Percentiles rank a stretch among this genome's conserved stretches.
Evolutionary conservation across 2,797 vertebrate species (phyloP).

Genomic region (Synaphobranchus kaupii): DNA sequence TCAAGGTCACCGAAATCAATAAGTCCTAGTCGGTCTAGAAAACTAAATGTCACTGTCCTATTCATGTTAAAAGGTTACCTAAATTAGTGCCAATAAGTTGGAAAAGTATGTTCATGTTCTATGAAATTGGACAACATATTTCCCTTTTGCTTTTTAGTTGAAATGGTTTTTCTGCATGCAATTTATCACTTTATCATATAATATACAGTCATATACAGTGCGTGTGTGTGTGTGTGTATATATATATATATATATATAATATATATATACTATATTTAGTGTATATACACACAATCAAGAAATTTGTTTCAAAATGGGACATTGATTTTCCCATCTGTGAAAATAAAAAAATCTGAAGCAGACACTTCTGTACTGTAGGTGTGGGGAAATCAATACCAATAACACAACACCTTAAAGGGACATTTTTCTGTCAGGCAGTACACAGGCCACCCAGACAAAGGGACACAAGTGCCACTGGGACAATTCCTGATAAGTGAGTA

Average conservation of each 20-base stretch:
- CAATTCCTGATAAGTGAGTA: constrained; percentile 4
- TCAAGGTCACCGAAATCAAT: constrained; percentile 33
- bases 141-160: background rate
- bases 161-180: background rate
- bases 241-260: too few relatives aligned
- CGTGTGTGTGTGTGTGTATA: too few relatives aligned
- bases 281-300: background rate
- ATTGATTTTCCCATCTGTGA: constrained; percentile 22
- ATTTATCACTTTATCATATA: background rate
- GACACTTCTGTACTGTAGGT: background rate
- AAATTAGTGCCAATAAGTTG: constrained; percentile 7
- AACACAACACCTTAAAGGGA: constrained; percentile 22
- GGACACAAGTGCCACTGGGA: background rate
- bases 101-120: background rate
- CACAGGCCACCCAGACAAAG: background rate
- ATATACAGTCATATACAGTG: background rate
- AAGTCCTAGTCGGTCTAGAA: constrained; percentile 17
- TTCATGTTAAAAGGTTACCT: constrained; percentile 20
- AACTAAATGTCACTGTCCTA: constrained; percentile 23
- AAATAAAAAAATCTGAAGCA: constrained; percentile 32
- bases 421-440: constrained; percentile 8
- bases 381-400: constrained; percentile 26
- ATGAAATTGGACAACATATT: background rate
- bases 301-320: constrained; percentile 6
- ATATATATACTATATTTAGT: too few relatives aligned